phyloP scores from a whole-genome alignment of 1,140 invertebrate species.

The Stratiolaelaps scimitus region DNA sequence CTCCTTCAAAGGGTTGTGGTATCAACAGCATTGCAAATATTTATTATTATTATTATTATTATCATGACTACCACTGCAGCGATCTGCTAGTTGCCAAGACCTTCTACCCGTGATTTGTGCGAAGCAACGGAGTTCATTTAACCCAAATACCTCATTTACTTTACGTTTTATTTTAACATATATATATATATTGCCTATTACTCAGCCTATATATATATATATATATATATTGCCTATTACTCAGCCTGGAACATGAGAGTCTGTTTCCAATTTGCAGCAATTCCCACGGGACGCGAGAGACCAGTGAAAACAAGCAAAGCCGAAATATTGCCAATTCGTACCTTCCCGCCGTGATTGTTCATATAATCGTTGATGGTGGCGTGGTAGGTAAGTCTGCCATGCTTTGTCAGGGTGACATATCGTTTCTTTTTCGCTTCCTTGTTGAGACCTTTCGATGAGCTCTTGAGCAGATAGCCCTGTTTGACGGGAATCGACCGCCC shows the following conservation, averaged over 20 bases:
- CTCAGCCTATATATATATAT: too few species aligned
- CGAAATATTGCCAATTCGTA: background rate
- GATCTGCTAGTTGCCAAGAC: too few species aligned
- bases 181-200: too few species aligned
- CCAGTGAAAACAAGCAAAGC: background rate
- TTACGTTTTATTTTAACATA: too few species aligned
- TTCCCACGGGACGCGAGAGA: background rate
- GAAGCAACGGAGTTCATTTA: too few species aligned
- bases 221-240: too few species aligned
- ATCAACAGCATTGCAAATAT: too few species aligned
- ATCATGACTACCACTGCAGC: too few species aligned
- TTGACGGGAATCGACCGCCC: conserved; percentile 90
- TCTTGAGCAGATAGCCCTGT: conserved; percentile 84
- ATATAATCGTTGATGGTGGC: conserved; percentile 60
- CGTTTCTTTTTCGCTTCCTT: conserved; percentile 97
- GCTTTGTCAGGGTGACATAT: conserved; percentile 87
- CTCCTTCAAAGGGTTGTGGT: conserved; percentile 95
- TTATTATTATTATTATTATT: too few species aligned
- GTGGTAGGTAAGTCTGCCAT: conserved; percentile 87
- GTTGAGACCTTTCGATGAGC: conserved; percentile 73
- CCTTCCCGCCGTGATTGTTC: conserved; percentile 29
- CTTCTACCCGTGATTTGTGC: too few species aligned
- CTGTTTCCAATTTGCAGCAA: background rate
- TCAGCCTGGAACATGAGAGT: too few species aligned
- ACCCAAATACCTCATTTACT: too few species aligned